Conservation (phyloP, 1,140 invertebrate species). For the Antheraea mylitta region DNA sequence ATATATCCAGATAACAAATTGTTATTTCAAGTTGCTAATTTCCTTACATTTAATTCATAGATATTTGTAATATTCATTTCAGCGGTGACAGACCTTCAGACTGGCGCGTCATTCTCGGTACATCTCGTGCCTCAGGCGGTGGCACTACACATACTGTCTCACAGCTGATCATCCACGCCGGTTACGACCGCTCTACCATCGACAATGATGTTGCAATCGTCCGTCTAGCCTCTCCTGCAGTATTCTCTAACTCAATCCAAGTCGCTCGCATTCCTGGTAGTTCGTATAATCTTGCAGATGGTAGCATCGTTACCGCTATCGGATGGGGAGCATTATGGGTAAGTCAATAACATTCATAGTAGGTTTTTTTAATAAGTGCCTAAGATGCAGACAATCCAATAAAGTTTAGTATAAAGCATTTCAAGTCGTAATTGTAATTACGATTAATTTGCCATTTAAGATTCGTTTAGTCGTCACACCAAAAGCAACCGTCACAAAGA, state of each 20-base stretch:
- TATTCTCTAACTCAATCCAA: constrained; percentile 31
- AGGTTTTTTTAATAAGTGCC: too few species aligned
- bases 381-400: too few species aligned
- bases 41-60: neutral
- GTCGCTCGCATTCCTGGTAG: constrained; percentile 36
- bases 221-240: constrained; percentile 44
- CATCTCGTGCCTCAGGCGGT: constrained; percentile 48
- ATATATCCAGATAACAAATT: neutral
- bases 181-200: constrained; percentile 66
- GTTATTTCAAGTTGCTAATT: too few species aligned
- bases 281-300: constrained; percentile 39
- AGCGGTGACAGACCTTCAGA: constrained; percentile 31
- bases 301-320: constrained; percentile 67
- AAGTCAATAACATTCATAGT: constrained; percentile 18
- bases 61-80: neutral
- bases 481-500: too few species aligned
- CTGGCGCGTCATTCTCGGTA: constrained; percentile 45
- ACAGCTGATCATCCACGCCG: constrained; percentile 67
- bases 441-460: too few species aligned
- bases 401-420: too few species aligned
- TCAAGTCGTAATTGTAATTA: too few species aligned
- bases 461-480: too few species aligned
- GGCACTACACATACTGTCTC: constrained; percentile 55
- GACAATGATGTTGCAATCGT: constrained; percentile 82
- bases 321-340: constrained; percentile 80